Base-by-base conservation (phyloP, 2,797 vertebrate genomes). In the Potorous gilbertii region DNA sequence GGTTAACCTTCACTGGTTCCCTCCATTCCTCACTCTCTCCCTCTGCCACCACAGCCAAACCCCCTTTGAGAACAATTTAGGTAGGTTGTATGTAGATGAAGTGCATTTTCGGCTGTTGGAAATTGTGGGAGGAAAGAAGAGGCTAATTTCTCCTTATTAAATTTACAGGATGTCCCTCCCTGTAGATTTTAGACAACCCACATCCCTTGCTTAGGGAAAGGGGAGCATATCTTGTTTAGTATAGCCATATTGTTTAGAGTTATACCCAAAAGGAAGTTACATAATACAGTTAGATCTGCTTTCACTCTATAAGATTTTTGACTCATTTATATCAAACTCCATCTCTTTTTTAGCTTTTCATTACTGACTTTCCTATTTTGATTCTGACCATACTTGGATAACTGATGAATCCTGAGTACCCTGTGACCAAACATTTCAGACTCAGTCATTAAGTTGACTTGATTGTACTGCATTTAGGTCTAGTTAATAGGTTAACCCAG, bases 401-500 rank as follows among this genome's bases (percentile, higher is more conserved):
- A 46, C 74, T 29, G 12, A 94, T 54, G 74, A 40, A 5, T 40
- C 89, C 28, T 40, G 74, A 6, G 24, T 56, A 55, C 95, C 54
- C 34, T 46, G 29, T 90, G 90, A 13, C 54, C 55, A 6, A 52
- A 90, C 94, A 28, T 55, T 97, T 93, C 55, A 8, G 12, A 55
- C 96, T 90, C 34, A 87, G 91, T 8, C 18, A 5, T 81, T 96
- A 97, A 94, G 97, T 95, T 54, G 90, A n/a, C 96, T 50, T 89
- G 40, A 56, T 91, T 90, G 14, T 62, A 52, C 59, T 93, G 21
- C 40, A 81, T 81, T 18, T 57, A 92, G 46, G 5, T 14, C 81
- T 95, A 93, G 93, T 95, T 97, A 96, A 66, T n/a, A 16, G 14
- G 62, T 94, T 92, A 97, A 55, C 59, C 93, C 93, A 59, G 96